Base-by-base conservation (phyloP, 2,113 vertebrate genomes). In the Sturnus vulgaris region DNA sequence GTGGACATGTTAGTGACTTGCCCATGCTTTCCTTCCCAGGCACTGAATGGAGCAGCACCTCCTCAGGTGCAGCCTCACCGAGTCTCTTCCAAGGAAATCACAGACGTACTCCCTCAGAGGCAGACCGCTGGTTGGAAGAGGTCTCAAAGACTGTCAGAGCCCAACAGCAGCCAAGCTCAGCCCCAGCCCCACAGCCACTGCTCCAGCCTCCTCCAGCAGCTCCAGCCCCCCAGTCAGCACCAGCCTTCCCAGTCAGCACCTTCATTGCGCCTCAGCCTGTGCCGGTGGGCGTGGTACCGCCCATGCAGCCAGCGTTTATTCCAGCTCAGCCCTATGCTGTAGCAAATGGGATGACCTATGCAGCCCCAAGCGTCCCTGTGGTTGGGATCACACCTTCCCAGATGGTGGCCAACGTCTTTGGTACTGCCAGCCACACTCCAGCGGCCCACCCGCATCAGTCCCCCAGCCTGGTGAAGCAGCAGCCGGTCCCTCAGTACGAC, bases 331-430 rank as follows among this genome's bases (percentile, higher is more conserved):
- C 98, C 53, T 99, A 98, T 16, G 98, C 98, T 2, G 97, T 99
- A 90, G 95, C 99, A 30, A 99, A 99, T 0, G 99, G 99, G 70
- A 98, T 99, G 96, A 97, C 98, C 57, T 99, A 99, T 31, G 94
- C 98, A 31, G 98, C 98, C 83, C 97, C 98, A 14, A 99, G 98
- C 3, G 98, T 99, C 52, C 99, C 99, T 2, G 98, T 99, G 92
- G 98, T 99, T 15, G 99, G 99, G 83, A 99, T 99, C 96, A 99
- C 99, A 15, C 99, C 99, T 19, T 99, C 99, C 30, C 99, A 99
- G 97, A 99, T 99, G 99, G 99, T 99, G 63, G 99, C 99, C 60
- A 99, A 99, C 1, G 98, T 99, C 82, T 99, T 99, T 24, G 99
- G 99, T 88, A 99, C 99, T 0, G 98, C 99, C 30, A 93, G 98